Base-by-base conservation (phyloP, 1,140 invertebrate genomes). In the Tetramorium alpestre region DNA sequence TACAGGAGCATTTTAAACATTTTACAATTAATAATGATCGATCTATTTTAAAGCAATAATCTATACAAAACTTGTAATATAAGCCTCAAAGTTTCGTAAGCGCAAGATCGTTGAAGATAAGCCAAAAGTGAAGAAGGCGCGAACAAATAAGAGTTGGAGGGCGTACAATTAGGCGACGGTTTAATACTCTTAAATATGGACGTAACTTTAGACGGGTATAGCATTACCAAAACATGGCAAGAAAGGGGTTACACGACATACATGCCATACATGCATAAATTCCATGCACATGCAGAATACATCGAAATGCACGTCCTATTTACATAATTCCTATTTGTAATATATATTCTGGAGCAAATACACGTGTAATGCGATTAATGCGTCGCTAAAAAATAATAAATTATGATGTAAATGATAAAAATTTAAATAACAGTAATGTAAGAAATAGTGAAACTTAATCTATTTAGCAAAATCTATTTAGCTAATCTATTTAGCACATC, bases 191-290 rank as follows among this genome's bases (percentile, higher is more conserved):
- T 90, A 93, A 94, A 92, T 92, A 87, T 76, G 87, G 65, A 60
- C 44, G 93, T 93, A 94, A 94, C 84, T 90, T 91, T 92, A 95
- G 94, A 93, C 91, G 93, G 92, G 93, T 94, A 93, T 95, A 93
- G 70, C 85, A 86, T 95, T 95, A 93, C 94, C 84, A 93, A 94
- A 94, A 94, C 92, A 94, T 60, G 69, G 67, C 87, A 67, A 65
- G 89, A 86, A 86, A 91, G 54, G 81, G 88, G 75, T 33, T 78
- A 49, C 87, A 73, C 56, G 67, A 41, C 64, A 33, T 54, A 69
- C 38, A 38, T 38, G 41, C 18, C 28, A 65, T 65, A 51, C 10
- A 67, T 47, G 33, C 41, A 69, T 41, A 54, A 69, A 81, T 81
- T 13, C 7, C 16, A 13, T 70, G 47, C 33, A 56, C 49, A 16